phyloP scores from a whole-genome alignment of 2,888 invertebrate species.

The Rhagophthalmus giganteus region DNA sequence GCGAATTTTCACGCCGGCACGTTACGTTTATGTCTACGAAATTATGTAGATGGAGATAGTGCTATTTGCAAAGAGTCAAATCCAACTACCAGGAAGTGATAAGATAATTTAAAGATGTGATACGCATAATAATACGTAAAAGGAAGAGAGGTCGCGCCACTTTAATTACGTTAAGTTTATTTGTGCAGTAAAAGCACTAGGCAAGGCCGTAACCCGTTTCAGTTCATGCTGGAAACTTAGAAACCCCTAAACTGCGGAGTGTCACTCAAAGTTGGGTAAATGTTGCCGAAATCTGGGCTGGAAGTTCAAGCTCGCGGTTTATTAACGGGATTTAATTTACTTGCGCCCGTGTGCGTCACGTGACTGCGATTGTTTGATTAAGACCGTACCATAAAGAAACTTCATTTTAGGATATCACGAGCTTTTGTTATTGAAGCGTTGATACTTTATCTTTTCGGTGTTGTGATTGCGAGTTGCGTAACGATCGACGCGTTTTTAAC shows the following conservation, averaged over 20 bases:
- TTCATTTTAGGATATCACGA: constrained; percentile 18
- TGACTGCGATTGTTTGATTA: constrained; percentile 38
- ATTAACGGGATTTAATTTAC: constrained; percentile 44
- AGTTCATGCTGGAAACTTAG: constrained; percentile 32
- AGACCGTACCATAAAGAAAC: constrained; percentile 24
- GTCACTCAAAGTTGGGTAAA: constrained; percentile 42
- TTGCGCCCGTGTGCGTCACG: constrained; percentile 34
- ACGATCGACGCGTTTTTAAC: too few species aligned
- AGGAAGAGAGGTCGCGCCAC: constrained; percentile 20
- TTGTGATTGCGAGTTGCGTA: too few species aligned
- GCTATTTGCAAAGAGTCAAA: constrained; percentile 18
- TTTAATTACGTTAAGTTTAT: constrained; percentile 30
- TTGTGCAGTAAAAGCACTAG: constrained; percentile 28
- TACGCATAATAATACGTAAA: constrained; percentile 26
- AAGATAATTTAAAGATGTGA: constrained; percentile 29
- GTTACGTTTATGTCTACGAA: constrained; percentile 10
- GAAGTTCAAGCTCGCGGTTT: constrained; percentile 40
- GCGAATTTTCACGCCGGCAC: constrained; percentile 12
- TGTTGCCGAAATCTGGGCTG: constrained; percentile 37
- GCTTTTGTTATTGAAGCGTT: too few species aligned
- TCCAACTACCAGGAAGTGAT: constrained; percentile 17
- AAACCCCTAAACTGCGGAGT: constrained; percentile 38
- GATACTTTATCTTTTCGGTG: too few species aligned
- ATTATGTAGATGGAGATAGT: constrained; percentile 18
- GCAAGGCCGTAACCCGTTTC: constrained; percentile 29